These are phyloP conservation scores for Camelus bactrianus DNA, from an alignment of 2,113 vertebrate species.

Conservation along the genomic window DNA sequence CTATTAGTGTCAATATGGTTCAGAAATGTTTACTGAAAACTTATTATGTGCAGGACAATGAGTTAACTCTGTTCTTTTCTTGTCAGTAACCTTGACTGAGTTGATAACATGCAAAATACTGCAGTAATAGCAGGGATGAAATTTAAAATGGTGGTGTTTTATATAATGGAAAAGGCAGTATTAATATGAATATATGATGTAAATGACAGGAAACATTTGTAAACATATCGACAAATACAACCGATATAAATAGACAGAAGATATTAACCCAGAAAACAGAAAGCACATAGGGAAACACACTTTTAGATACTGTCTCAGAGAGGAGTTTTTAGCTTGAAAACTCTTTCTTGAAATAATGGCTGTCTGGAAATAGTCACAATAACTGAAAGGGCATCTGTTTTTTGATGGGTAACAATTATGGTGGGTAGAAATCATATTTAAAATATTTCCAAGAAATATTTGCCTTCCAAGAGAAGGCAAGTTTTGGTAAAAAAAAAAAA, in stretches of 20 bases:
- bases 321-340: neutral
- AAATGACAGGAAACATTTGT: neutral
- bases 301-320: neutral
- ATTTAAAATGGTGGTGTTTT: neutral
- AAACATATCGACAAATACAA: neutral
- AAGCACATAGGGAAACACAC: neutral
- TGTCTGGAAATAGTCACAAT: neutral
- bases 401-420: neutral
- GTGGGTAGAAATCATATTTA: neutral
- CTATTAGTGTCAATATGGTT: neutral
- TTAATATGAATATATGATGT: neutral
- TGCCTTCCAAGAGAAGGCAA: neutral
- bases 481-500: neutral
- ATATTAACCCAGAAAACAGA: neutral
- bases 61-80: neutral
- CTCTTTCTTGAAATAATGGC: neutral
- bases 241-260: neutral
- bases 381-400: rapidly evolving
- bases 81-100: neutral
- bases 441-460: neutral
- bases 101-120: neutral
- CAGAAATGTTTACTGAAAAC: neutral
- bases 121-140: neutral
- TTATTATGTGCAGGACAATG: neutral
- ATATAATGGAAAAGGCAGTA: neutral